Conservation (phyloP, 1,140 invertebrate species). For the Ceratina australensis region DNA sequence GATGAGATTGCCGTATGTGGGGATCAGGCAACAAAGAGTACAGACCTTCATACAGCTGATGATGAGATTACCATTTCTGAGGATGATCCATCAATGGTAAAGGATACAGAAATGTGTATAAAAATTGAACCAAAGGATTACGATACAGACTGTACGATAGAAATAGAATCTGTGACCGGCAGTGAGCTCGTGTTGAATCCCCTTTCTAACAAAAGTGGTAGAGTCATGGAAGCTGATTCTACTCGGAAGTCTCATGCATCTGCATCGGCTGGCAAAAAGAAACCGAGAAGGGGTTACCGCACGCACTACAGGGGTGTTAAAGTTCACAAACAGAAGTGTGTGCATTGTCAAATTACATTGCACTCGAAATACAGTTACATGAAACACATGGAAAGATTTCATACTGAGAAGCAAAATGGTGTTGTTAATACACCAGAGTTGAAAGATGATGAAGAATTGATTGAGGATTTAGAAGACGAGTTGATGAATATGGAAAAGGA, state of each 20-base stretch:
- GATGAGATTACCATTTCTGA: background rate
- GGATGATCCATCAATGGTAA: slow-evolving; percentile 1
- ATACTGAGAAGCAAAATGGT: slow-evolving; percentile 48
- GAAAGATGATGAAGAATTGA: slow-evolving; percentile 59
- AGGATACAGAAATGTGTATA: slow-evolving; percentile 2
- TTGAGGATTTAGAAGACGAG: slow-evolving; percentile 69
- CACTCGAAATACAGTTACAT: slow-evolving; percentile 72
- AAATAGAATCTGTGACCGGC: slow-evolving; percentile 64
- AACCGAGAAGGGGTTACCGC: slow-evolving; percentile 63
- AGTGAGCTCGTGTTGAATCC: slow-evolving; percentile 70
- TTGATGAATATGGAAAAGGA: slow-evolving; percentile 68
- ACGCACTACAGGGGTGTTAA: slow-evolving; percentile 71
- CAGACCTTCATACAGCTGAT: slow-evolving; percentile 2
- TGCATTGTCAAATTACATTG: slow-evolving; percentile 71
- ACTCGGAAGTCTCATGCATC: slow-evolving; percentile 65
- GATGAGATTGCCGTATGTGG: background rate
- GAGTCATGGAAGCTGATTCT: slow-evolving; percentile 73
- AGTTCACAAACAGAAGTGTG: slow-evolving; percentile 72
- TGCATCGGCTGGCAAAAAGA: slow-evolving; percentile 45
- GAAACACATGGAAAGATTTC: slow-evolving; percentile 74
- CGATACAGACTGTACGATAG: slow-evolving; percentile 64
- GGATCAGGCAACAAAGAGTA: slow-evolving; percentile 22
- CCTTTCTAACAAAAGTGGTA: slow-evolving; percentile 55
- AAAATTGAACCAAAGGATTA: slow-evolving; percentile 65
- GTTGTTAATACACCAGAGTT: slow-evolving; percentile 20